Conservation (phyloP, 2,113 vertebrate genomes). For the Bubo bubo region DNA sequence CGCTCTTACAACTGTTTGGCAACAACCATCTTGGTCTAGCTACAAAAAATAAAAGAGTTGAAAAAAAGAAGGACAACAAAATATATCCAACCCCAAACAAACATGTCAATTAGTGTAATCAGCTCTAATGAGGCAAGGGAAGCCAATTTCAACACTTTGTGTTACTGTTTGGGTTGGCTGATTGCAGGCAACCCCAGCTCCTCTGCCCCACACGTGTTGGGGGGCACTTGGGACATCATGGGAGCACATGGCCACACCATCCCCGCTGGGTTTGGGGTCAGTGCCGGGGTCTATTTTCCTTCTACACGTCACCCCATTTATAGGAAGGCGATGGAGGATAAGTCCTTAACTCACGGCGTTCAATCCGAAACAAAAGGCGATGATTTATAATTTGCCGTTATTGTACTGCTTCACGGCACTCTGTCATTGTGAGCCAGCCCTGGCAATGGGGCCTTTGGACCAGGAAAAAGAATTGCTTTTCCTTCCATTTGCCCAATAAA, state of each 20-base stretch:
- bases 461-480: background rate
- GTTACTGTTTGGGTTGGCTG: background rate
- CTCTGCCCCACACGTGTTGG: rapidly evolving
- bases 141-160: background rate
- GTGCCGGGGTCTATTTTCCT: background rate
- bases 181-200: background rate
- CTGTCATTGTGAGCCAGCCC: constrained; percentile 4
- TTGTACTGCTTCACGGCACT: constrained; percentile 44
- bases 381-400: constrained; percentile 72
- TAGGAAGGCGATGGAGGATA: background rate
- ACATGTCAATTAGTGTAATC: constrained; percentile 56
- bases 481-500: constrained; percentile 50
- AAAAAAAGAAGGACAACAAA: background rate
- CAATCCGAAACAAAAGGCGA: constrained; percentile 63
- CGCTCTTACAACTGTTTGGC: background rate
- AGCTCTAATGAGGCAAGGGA: constrained; percentile 40
- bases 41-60: background rate
- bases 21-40: background rate
- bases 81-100: constrained; percentile 35
- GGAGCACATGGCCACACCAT: rapidly evolving
- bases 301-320: background rate
- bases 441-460: constrained; percentile 42
- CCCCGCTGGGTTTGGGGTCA: background rate
- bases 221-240: rapidly evolving
- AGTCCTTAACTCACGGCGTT: background rate